Percentiles rank a stretch among this genome's conserved stretches.
Conservation (phyloP, 2,797 vertebrate genomes). For the Argentina silus region DNA sequence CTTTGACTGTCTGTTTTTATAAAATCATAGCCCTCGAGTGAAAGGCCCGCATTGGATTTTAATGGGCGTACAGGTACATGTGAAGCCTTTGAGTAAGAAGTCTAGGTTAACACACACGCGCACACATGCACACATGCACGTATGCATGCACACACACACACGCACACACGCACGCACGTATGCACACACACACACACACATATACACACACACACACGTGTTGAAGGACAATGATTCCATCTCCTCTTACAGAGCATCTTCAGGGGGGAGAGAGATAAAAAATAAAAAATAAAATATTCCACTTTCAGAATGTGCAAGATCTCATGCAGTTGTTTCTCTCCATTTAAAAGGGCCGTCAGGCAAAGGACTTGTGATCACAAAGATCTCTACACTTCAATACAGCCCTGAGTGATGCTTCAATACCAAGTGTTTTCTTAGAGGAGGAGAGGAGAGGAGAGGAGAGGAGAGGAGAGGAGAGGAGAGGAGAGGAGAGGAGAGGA, state of each 20-base stretch:
- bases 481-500: slow-evolving; percentile 18
- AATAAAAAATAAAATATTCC: slow-evolving; percentile 67
- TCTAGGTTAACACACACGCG: no score
- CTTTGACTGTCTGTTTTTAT: neutral
- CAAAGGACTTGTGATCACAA: neutral
- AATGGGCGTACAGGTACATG: neutral
- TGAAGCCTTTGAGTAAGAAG: neutral
- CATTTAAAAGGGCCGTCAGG: neutral
- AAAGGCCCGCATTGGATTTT: neutral
- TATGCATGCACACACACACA: no score
- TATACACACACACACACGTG: no score
- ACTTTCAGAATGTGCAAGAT: slow-evolving; percentile 80
- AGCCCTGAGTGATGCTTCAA: neutral
- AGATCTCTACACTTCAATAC: neutral
- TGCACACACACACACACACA: no score
- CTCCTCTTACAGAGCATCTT: slow-evolving; percentile 25
- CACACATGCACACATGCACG: no score
- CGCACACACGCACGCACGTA: no score
- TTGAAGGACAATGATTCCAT: neutral
- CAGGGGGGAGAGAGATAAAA: slow-evolving; percentile 18
- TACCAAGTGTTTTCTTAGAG: neutral
- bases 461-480: neutral
- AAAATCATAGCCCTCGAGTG: neutral
- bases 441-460: neutral
- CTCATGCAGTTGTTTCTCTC: slow-evolving; percentile 79